Base-by-base conservation (phyloP, 2,888 invertebrate genomes). In the Callimorpha dominula region DNA sequence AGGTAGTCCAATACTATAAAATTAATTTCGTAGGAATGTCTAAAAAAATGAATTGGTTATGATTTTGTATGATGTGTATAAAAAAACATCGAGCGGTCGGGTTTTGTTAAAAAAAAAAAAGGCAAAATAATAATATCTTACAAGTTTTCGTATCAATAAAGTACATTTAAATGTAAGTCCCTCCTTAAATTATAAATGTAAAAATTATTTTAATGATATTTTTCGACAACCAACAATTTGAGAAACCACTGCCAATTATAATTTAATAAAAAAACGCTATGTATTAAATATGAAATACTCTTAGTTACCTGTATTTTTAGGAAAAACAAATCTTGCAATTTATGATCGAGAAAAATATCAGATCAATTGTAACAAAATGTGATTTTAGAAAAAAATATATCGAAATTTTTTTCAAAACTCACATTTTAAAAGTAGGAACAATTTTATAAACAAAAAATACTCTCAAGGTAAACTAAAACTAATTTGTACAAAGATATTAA, bases 241-340 rank as follows among this genome's bases (percentile, higher is more conserved):
- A 76, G 63, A 74, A 50, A 83, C 82, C 88, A 90, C 91, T 92
- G 92, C 92, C 92, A 91, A 87, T 82, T 84, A 70, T 83, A 77
- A 85, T 83, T 84, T 85, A 82, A 74, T 78, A 78, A 78, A 76
- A 72, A 72, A 54, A 73, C 20, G 20, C 57, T 68, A 69, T 74
- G 67, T 75, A 77, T 66, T 78, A 73, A 79, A 82, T 66, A 62
- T n/a, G 40, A 78, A 88, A 89, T 90, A 89, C 87, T 89, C 85
- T 89, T 84, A 90, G 93, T 93, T 93, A 93, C 92, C 92, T 81
- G 75, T 82, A 85, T 68, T 75, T 77, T 77, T 79, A 80, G 79
- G 70, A 76, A 83, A 85, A 79, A 31, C 31, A 72, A 17, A 66
- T 60, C n/a, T 54, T 78, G 67, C 69, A 9, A 9, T 73, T 69